Evolutionary conservation across 2,888 invertebrate genomes (phyloP).

Genomic region (Trileptium ribeirensis): DNA sequence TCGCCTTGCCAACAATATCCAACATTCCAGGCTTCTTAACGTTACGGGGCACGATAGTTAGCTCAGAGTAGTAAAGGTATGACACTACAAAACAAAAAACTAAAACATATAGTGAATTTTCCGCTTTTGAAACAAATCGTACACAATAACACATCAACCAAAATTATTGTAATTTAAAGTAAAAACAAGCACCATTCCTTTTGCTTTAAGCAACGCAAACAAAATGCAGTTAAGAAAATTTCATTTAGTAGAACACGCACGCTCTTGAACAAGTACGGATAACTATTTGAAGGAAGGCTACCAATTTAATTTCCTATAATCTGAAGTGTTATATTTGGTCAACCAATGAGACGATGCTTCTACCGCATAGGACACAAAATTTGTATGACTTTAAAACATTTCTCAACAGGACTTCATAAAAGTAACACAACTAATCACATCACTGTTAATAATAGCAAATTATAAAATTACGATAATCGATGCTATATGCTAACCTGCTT

Average conservation of each 20-base stretch:
- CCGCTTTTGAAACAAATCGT: background rate
- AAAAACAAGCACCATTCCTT: background rate
- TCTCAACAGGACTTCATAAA: too few relatives aligned
- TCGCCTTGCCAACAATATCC: slow-evolving; percentile 59
- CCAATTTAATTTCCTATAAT: too few relatives aligned
- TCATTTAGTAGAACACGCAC: slow-evolving; percentile 34
- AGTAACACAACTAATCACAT: too few relatives aligned
- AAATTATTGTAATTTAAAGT: background rate
- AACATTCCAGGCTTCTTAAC: slow-evolving; percentile 58
- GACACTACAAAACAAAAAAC: slow-evolving; percentile 15
- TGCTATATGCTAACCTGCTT: slow-evolving; percentile 56
- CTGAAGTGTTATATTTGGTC: too few relatives aligned
- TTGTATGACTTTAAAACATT: too few relatives aligned
- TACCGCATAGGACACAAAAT: too few relatives aligned
- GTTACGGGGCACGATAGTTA: slow-evolving; percentile 56
- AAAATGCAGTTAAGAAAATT: slow-evolving; percentile 21
- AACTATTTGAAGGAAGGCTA: too few relatives aligned
- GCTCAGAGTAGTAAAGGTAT: slow-evolving; percentile 45
- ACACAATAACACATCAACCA: background rate
- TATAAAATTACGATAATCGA: too few relatives aligned
- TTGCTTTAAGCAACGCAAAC: slow-evolving; percentile 16
- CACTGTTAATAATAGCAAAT: too few relatives aligned
- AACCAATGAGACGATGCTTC: too few relatives aligned
- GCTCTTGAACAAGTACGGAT: too few relatives aligned
- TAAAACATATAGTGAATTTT: background rate